A percentile compares a stretch with the other conserved stretches of the same genome.
phyloP scores from a whole-genome alignment of 2,797 vertebrate genomes.

The Lycodopsis pacificus region DNA sequence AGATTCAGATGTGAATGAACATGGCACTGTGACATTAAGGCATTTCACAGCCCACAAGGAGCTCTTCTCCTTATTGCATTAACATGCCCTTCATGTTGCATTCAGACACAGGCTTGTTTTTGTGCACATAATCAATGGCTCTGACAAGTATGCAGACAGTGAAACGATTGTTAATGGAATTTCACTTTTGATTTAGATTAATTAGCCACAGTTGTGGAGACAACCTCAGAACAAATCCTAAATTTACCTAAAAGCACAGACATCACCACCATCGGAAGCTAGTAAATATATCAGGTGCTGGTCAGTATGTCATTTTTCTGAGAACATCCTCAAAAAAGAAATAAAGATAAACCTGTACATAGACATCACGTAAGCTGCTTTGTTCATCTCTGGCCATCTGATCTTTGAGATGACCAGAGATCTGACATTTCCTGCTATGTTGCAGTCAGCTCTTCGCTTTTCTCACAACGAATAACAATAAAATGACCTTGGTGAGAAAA shows the following conservation, averaged over 20 bases:
- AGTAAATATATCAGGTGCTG: slow-evolving; percentile 29
- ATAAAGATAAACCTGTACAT: slow-evolving; percentile 17
- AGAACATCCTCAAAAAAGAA: slow-evolving; percentile 24
- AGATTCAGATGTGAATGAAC: slow-evolving; percentile 71
- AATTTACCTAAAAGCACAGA: slow-evolving; percentile 17
- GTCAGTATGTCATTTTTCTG: slow-evolving; percentile 27
- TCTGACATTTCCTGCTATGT: slow-evolving; percentile 18
- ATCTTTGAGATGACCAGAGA: slow-evolving; percentile 13
- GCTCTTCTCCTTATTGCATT: slow-evolving; percentile 73
- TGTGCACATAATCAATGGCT: slow-evolving; percentile 55
- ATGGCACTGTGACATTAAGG: slow-evolving; percentile 76
- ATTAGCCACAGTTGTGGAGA: slow-evolving; percentile 11
- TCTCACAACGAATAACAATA: slow-evolving; percentile 63
- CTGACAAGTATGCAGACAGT: slow-evolving; percentile 61
- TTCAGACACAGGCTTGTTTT: slow-evolving; percentile 66
- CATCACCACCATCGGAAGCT: slow-evolving; percentile 17
- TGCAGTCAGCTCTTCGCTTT: slow-evolving; percentile 51
- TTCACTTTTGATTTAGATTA: slow-evolving; percentile 51
- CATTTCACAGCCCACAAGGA: slow-evolving; percentile 71
- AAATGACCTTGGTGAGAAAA: slow-evolving; percentile 83
- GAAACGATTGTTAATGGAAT: slow-evolving; percentile 48
- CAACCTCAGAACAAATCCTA: slow-evolving; percentile 10
- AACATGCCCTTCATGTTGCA: slow-evolving; percentile 81
- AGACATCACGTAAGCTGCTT: slow-evolving; percentile 17
- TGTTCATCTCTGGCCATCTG: slow-evolving; percentile 22